Evolutionary conservation across 53 echinoderm and acorn worm genomes (phyloP).

Genomic region (Zoroaster sp.): DNA sequence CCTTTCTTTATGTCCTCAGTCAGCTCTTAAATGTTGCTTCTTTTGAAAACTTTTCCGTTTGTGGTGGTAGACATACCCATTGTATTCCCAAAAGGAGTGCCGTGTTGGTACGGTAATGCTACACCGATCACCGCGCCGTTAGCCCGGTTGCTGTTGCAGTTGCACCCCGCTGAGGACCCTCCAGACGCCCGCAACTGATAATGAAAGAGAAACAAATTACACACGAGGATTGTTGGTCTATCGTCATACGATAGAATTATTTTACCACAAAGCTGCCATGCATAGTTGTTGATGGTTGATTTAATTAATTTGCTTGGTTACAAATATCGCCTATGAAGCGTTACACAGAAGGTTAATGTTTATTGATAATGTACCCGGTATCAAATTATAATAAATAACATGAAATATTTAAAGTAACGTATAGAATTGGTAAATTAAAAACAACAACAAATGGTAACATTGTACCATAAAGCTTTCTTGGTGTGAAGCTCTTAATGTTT

Average conservation of each 20-base stretch:
- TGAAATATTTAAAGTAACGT: neutral
- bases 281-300: neutral
- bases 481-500: no score
- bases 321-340: neutral
- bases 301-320: neutral
- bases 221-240: slow-evolving; percentile 48
- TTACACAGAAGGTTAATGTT: neutral
- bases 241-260: slow-evolving; percentile 40
- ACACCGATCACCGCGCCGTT: slow-evolving; percentile 32
- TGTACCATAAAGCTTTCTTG: no score
- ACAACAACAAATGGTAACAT: no score
- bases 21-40: no score
- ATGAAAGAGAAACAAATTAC: slow-evolving; percentile 56
- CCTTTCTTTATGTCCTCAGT: no score
- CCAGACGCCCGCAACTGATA: slow-evolving; percentile 38
- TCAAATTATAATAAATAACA: neutral
- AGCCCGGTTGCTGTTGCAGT: slow-evolving; percentile 5
- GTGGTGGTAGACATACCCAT: neutral
- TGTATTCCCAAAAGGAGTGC: neutral
- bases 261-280: neutral
- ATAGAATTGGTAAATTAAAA: neutral
- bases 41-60: no score
- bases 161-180: slow-evolving; percentile 55
- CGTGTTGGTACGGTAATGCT: slow-evolving; percentile 42
- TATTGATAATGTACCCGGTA: neutral